Percentiles rank a stretch among this genome's conserved stretches.
These are phyloP conservation scores for Sarotherodon lohbergeri DNA, from an alignment of 2,113 vertebrate genomes.

Conservation along the genomic window DNA sequence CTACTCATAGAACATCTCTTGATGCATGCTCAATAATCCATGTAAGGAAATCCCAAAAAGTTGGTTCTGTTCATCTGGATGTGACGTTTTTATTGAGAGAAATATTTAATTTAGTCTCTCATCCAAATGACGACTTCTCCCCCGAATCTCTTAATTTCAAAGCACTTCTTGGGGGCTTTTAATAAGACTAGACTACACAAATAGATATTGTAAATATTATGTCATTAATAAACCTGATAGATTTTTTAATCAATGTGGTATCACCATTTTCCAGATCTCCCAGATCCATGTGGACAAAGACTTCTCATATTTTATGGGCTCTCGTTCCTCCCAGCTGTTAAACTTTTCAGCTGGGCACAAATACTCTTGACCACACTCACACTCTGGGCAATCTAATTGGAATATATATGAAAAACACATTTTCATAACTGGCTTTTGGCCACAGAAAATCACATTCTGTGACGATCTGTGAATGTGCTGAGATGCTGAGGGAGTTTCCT, in stretches of 20 bases:
- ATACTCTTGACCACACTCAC: not conserved
- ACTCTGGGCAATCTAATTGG: not conserved
- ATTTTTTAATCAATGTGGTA: not conserved
- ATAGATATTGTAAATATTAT: not conserved
- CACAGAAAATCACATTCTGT: not conserved
- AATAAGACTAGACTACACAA: not conserved
- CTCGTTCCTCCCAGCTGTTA: not conserved
- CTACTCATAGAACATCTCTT: not conserved
- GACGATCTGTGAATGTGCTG: not conserved
- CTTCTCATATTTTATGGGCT: not conserved
- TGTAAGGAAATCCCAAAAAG: not conserved
- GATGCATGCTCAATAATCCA: not conserved
- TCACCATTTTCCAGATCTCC: not conserved
- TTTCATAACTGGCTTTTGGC: slow-evolving; percentile 8
- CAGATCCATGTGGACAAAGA: not conserved
- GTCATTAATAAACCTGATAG: not conserved
- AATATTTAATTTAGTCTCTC: not conserved
- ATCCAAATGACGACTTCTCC: not conserved
- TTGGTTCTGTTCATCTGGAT: fast-evolving
- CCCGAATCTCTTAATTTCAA: not conserved
- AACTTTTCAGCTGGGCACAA: not conserved
- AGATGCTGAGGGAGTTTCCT: not conserved
- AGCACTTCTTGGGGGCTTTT: not conserved
- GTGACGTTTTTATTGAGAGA: fast-evolving
- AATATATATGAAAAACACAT: not conserved